A percentile compares a stretch with the other conserved stretches of the same genome.
These are phyloP conservation scores for Lysandra bellargus DNA, from an alignment of 2,888 invertebrate species.

Conservation along the genomic window DNA sequence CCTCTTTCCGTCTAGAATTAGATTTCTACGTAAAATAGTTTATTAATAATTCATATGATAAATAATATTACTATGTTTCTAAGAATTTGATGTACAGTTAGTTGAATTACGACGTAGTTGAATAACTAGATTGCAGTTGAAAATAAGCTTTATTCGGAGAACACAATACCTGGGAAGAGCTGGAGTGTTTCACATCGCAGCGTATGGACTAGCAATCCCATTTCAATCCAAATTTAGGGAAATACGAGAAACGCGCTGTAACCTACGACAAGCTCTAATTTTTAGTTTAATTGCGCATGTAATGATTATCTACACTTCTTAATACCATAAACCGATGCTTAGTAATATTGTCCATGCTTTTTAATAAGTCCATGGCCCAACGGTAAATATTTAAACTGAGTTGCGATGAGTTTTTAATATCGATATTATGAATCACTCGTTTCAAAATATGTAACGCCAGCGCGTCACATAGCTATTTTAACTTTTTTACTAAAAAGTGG, in stretches of 20 bases:
- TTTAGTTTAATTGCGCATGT: conserved; percentile 32
- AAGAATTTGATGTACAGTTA: background rate
- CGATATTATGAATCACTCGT: too few species aligned
- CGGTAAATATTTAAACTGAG: too few species aligned
- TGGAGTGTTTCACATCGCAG: background rate
- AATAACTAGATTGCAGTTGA: background rate
- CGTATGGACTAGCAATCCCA: background rate
- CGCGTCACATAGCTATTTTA: too few species aligned
- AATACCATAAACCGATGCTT: too few species aligned
- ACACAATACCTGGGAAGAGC: background rate
- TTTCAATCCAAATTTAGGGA: background rate
- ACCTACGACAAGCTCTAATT: conserved; percentile 42
- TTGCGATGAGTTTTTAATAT: too few species aligned
- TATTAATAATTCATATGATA: too few species aligned
- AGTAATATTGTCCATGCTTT: too few species aligned
- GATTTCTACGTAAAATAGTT: background rate
- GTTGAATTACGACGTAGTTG: background rate
- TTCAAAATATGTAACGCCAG: too few species aligned
- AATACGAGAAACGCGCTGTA: conserved; percentile 29
- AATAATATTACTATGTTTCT: background rate
- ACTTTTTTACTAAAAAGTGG: too few species aligned
- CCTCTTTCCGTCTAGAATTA: too few species aligned
- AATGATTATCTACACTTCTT: too few species aligned
- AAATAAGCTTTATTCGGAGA: background rate
- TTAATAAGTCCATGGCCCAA: too few species aligned